Evolutionary conservation across 2,797 vertebrate species (phyloP).

Genomic region (Tangara arthus): DNA sequence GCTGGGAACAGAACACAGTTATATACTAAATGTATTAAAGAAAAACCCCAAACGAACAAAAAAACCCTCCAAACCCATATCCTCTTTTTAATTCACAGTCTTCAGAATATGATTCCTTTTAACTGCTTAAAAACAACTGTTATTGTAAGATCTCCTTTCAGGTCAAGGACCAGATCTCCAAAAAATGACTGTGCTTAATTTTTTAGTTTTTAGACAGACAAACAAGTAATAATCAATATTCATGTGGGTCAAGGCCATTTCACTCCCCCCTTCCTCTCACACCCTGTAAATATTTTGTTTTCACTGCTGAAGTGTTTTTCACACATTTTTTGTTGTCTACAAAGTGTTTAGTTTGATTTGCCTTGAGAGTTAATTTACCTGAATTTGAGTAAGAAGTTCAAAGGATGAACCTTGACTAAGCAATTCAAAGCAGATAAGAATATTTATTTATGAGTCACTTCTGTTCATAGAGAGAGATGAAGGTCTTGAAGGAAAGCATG

Average conservation of each 20-base stretch:
- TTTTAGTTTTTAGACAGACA: neutral
- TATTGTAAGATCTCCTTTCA: neutral
- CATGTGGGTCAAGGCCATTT: neutral
- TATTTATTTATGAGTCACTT: neutral
- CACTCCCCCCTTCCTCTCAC: neutral
- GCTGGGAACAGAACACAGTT: neutral
- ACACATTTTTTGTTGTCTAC: neutral
- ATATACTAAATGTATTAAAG: neutral
- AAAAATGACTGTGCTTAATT: neutral
- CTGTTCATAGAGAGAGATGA: neutral
- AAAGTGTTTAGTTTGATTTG: neutral
- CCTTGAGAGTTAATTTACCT: neutral
- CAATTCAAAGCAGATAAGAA: neutral
- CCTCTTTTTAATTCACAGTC: neutral
- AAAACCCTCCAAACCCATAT: accelerated
- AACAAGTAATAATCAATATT: neutral
- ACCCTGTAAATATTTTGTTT: neutral
- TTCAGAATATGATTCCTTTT: neutral
- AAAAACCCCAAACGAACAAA: neutral
- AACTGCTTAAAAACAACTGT: neutral
- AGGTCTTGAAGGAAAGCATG: neutral
- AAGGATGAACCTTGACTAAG: neutral
- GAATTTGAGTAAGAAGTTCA: neutral
- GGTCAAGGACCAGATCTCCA: neutral
- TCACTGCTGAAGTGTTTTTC: neutral